Percentiles rank a stretch among this genome's conserved stretches.
Evolutionary conservation across 2,888 invertebrate genomes (phyloP).

Genomic region (Gerris lacustris): DNA sequence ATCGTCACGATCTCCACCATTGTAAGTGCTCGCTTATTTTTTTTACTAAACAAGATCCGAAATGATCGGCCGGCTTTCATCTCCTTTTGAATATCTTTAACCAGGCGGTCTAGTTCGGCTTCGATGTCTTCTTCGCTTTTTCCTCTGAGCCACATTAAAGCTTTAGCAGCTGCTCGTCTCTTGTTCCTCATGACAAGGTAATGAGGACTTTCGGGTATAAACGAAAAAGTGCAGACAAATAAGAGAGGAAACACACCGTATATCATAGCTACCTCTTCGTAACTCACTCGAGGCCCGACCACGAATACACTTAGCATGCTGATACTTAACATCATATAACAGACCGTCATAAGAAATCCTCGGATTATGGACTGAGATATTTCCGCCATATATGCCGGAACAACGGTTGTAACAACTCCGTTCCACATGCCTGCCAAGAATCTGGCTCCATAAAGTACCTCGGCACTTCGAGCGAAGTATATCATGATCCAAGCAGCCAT

Average conservation of each 20-base stretch:
- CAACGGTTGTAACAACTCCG: conserved; percentile 29
- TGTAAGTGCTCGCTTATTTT: conserved; percentile 21
- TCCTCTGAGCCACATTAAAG: conserved; percentile 23
- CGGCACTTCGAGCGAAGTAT: conserved; percentile 21
- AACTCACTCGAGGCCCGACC: conserved; percentile 34
- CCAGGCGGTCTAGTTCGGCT: too few species aligned
- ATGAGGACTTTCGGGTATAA: conserved; percentile 51
- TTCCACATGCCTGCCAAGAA: conserved; percentile 28
- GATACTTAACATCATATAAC: conserved; percentile 27
- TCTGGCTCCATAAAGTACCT: conserved; percentile 25
- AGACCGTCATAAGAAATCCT: conserved; percentile 27
- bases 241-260: conserved; percentile 38
- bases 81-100: too few species aligned
- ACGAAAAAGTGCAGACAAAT: conserved; percentile 39
- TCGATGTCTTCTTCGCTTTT: conserved; percentile 16
- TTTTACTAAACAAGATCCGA: too few species aligned
- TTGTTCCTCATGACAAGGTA: conserved; percentile 45
- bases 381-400: conserved; percentile 31
- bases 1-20: conserved; percentile 22
- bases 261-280: conserved; percentile 36
- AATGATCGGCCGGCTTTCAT: too few species aligned
- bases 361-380: conserved; percentile 27
- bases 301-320: conserved; percentile 28
- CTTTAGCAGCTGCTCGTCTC: conserved; percentile 15
- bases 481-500: conserved; percentile 41